Percentiles rank a stretch among this genome's conserved stretches.
These are phyloP conservation scores for Pyrgus malvae DNA, from an alignment of 2,888 invertebrate species.

Conservation along the genomic window DNA sequence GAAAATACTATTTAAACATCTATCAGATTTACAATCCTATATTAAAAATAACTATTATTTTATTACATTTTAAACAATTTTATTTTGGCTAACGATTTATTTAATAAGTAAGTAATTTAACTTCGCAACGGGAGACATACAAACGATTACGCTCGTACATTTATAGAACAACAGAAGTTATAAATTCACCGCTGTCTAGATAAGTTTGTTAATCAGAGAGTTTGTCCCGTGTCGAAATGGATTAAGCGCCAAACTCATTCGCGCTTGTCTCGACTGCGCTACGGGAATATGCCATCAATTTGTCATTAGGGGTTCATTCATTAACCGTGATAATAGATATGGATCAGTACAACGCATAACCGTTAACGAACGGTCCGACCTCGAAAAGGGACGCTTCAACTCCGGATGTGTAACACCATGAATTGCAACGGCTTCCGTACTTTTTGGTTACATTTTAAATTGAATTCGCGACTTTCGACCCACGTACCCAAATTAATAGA, in stretches of 20 bases:
- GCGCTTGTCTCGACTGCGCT: slow-evolving; percentile 18
- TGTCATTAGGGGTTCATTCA: slow-evolving; percentile 39
- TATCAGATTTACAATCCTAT: too few species aligned
- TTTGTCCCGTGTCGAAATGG: slow-evolving; percentile 2
- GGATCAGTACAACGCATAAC: slow-evolving; percentile 45
- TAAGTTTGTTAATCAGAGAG: slow-evolving; percentile 21
- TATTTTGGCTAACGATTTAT: background rate
- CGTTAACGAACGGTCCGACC: slow-evolving; percentile 59
- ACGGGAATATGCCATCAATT: slow-evolving; percentile 35
- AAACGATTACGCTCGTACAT: slow-evolving; percentile 5
- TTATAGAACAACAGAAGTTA: slow-evolving; percentile 8
- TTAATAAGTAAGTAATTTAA: too few species aligned
- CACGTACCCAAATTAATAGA: background rate
- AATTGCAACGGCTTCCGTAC: slow-evolving; percentile 59
- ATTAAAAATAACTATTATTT: background rate
- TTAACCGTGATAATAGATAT: slow-evolving; percentile 27
- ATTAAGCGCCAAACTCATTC: slow-evolving; percentile 25
- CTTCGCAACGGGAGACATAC: background rate
- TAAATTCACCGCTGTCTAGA: slow-evolving; percentile 17
- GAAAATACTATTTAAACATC: too few species aligned
- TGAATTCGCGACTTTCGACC: slow-evolving; percentile 7
- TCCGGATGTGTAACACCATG: slow-evolving; percentile 59
- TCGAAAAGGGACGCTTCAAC: slow-evolving; percentile 53
- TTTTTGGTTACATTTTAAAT: slow-evolving; percentile 41
- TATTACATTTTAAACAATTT: too few species aligned